Base-by-base conservation (phyloP, 1,140 invertebrate species). In the Drosophila gunungcola region DNA sequence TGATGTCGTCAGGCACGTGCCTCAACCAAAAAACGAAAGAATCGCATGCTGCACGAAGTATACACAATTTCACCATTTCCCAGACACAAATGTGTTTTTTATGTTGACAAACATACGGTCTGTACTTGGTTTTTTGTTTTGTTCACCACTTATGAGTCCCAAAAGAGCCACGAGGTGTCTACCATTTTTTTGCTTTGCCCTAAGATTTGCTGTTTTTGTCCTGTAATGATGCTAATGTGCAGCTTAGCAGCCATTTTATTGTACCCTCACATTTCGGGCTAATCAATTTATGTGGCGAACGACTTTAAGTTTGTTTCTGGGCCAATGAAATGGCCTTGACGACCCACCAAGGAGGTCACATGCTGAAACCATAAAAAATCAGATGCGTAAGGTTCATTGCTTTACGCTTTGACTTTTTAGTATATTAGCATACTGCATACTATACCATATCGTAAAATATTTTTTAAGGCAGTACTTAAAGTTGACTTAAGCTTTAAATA, bases 41-140 rank as follows among this genome's bases (percentile, higher is more conserved):
- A 60, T 25, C 39, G 13, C 64, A 42, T 48, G 54, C 36, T 48
- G 67, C 45, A 55, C 52, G 64, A 34, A 48, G 56, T 21, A 63
- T 57, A 76, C 78, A 76, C 78, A 70, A 63, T 63, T 80, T 63
- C 53, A 67, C 60, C 73, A 73, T 82, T 73, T 58, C 52, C 46
- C 57, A 72, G 68, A 82, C 61, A 70, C 74, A 85, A 85, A 85
- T 85, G 82, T 85, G 64, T 82, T 85, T 85, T 85, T 85, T 86
- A 82, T 85, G 82, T 85, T 64, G 75, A 55, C 63, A 21, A 78
- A 82, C 60, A 74, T 55, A 43, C 60, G 48, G 49, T 54, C 58
- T 46, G 48, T 65, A 39, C 54, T 64, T 46, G 64, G 29, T 32
- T 32, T 42, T 72, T 68, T 16, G n/a, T 34, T 48, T 29, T 29